Conservation (phyloP, 2,113 vertebrate species). For the Panthera uncia region DNA sequence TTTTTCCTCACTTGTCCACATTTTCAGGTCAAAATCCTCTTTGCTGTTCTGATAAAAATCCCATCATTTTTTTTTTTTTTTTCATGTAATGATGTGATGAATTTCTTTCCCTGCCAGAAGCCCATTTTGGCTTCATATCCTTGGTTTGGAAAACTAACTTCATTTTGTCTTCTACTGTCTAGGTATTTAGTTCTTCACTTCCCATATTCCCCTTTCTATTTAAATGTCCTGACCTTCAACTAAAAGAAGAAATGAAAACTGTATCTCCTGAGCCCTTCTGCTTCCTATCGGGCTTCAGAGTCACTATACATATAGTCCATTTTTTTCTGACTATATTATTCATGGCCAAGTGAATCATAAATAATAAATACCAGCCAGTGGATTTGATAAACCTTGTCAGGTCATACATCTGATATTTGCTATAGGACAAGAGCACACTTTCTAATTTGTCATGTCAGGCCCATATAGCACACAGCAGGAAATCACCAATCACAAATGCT, state of each 20-base stretch:
- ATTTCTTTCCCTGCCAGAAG: neutral
- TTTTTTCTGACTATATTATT: neutral
- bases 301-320: neutral
- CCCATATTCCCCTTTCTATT: neutral
- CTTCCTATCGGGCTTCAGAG: slow-evolving; percentile 4
- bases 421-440: neutral
- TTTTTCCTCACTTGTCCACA: neutral
- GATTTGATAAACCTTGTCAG: slow-evolving; percentile 1
- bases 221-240: neutral
- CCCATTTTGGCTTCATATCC: neutral
- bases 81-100: neutral
- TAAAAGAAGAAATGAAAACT: slow-evolving; percentile 23
- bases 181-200: neutral
- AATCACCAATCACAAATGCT: neutral
- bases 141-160: neutral
- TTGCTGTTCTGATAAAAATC: neutral
- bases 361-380: neutral
- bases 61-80: neutral
- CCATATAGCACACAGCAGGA: neutral
- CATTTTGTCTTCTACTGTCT: neutral
- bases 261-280: neutral
- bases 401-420: neutral
- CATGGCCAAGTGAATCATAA: slow-evolving; percentile 1
- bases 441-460: neutral
- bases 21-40: neutral